Evolutionary conservation across 2,888 invertebrate species (phyloP).

Genomic region (Strigamia maritima): DNA sequence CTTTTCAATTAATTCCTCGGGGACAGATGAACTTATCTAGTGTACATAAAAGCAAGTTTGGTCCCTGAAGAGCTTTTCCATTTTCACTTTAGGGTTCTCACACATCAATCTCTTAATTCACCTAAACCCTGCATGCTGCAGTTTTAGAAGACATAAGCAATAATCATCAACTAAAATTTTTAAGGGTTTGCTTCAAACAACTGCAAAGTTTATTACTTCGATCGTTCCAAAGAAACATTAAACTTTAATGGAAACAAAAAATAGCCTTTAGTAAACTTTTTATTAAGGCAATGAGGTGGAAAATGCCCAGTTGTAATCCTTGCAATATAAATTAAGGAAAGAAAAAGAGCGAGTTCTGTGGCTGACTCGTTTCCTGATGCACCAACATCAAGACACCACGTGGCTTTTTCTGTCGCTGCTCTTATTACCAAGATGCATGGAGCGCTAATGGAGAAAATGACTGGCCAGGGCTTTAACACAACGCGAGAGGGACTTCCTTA

Average conservation of each 20-base stretch:
- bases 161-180: neutral
- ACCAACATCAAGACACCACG: slow-evolving; percentile 32
- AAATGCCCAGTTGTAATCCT: slow-evolving; percentile 28
- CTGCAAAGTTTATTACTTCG: neutral
- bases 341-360: slow-evolving; percentile 28
- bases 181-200: neutral
- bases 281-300: slow-evolving; percentile 34
- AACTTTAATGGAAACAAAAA: slow-evolving; percentile 18
- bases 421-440: slow-evolving; percentile 34
- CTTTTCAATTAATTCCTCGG: neutral
- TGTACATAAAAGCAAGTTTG: neutral
- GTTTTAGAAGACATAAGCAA: neutral
- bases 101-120: neutral
- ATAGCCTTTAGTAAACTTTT: slow-evolving; percentile 28
- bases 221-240: neutral
- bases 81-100: neutral
- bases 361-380: slow-evolving; percentile 34
- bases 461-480: slow-evolving; percentile 34
- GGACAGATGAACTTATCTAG: neutral
- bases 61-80: neutral
- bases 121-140: too few relatives aligned
- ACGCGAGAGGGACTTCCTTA: slow-evolving; percentile 34
- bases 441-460: slow-evolving; percentile 28
- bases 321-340: slow-evolving; percentile 32
- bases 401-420: slow-evolving; percentile 32